Conservation (phyloP, 2,113 vertebrate genomes). For the Vulpes lagopus region DNA sequence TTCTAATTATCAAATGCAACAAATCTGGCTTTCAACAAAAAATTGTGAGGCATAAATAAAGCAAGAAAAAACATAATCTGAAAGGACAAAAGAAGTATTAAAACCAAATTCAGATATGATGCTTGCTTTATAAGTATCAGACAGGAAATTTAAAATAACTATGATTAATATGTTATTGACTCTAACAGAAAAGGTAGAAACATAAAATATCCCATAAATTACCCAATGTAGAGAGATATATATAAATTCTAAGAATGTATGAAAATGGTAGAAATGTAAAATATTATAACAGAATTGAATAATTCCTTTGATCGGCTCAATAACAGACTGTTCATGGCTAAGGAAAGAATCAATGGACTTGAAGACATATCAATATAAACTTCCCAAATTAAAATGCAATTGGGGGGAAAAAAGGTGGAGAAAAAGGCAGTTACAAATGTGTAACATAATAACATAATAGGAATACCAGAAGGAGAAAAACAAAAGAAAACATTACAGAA, state of each 20-base stretch:
- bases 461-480: neutral
- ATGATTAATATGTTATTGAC: neutral
- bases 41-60: neutral
- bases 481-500: neutral
- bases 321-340: neutral
- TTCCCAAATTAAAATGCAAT: neutral
- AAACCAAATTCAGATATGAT: neutral
- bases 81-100: neutral
- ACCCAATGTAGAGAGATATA: neutral
- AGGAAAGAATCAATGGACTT: neutral
- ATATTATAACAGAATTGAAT: neutral
- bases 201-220: neutral
- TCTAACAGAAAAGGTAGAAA: neutral
- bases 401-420: neutral
- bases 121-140: neutral
- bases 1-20: neutral
- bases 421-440: neutral
- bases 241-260: neutral
- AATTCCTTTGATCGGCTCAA: neutral
- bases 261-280: neutral
- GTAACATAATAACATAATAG: neutral
- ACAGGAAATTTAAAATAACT: neutral
- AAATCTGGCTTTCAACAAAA: neutral
- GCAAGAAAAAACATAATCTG: neutral
- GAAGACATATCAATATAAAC: neutral